These are phyloP conservation scores for Albula goreensis DNA, from an alignment of 2,113 vertebrate genomes.

Conservation along the genomic window DNA sequence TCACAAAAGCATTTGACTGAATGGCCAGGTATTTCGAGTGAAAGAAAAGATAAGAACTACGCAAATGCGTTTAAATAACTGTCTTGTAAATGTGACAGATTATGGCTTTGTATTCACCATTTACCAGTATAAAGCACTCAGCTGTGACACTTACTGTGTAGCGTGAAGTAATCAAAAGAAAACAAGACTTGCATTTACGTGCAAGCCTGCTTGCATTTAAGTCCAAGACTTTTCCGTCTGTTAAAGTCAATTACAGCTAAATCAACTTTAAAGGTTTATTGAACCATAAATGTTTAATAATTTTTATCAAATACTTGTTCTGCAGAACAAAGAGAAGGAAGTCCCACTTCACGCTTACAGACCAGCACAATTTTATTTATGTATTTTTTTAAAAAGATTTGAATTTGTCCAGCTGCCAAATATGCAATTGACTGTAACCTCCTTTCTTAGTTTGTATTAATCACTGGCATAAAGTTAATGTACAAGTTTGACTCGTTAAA, in stretches of 20 bases:
- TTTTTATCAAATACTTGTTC: too few relatives aligned
- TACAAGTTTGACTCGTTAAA: background rate
- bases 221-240: too few relatives aligned
- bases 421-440: background rate
- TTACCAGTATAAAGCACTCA: background rate
- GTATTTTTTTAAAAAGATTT: background rate
- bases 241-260: background rate
- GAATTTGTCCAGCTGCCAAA: background rate
- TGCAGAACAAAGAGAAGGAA: background rate
- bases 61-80: background rate
- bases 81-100: background rate
- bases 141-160: background rate
- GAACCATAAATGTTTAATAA: too few relatives aligned
- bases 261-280: background rate
- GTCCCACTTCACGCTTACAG: background rate
- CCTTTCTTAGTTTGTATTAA: background rate
- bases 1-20: background rate
- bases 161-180: background rate
- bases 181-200: too few relatives aligned
- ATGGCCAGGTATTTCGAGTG: background rate
- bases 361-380: background rate
- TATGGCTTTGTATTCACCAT: background rate
- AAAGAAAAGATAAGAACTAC: background rate
- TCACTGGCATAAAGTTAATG: background rate
- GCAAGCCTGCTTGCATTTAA: too few relatives aligned